Percentiles rank a stretch among this genome's conserved stretches.
phyloP scores from a whole-genome alignment of 2,113 vertebrate species.

The Ceyx margarethae region DNA sequence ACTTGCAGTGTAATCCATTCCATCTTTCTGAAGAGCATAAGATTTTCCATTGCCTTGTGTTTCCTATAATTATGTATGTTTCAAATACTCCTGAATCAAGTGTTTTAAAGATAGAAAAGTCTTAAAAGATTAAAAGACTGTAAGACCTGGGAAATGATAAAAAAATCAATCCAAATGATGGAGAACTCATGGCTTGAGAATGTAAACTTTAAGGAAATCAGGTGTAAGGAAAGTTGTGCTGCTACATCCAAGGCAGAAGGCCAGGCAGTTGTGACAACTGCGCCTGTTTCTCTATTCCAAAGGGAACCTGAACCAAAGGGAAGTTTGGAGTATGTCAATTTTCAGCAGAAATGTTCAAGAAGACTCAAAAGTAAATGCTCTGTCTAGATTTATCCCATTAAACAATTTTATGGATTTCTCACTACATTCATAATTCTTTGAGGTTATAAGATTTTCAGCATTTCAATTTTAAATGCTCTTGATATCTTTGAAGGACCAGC shows the following conservation, averaged over 20 bases:
- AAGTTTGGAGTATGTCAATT: background rate
- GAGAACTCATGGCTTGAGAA: background rate
- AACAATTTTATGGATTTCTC: slow-evolving; percentile 33
- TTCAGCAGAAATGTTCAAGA: background rate
- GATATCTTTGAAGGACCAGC: slow-evolving; percentile 13
- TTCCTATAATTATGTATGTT: background rate
- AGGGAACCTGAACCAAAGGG: background rate
- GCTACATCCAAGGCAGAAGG: background rate
- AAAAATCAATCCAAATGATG: background rate
- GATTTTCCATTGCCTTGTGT: background rate
- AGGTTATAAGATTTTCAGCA: slow-evolving; percentile 9
- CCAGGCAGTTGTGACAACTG: rapidly evolving
- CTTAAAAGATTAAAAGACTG: background rate
- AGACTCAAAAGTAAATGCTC: background rate
- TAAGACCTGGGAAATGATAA: background rate
- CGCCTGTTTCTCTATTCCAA: background rate
- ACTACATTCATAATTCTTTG: slow-evolving; percentile 30
- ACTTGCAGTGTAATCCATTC: background rate
- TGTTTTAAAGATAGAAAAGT: background rate
- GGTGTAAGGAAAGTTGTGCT: background rate
- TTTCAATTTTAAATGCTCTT: slow-evolving; percentile 15
- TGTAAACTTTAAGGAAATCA: background rate
- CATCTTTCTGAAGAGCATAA: background rate
- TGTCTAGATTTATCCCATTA: slow-evolving; percentile 18
- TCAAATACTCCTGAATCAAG: background rate